These are phyloP conservation scores for Tipula lateralis DNA, from an alignment of 2,888 invertebrate species.

Conservation along the genomic window DNA sequence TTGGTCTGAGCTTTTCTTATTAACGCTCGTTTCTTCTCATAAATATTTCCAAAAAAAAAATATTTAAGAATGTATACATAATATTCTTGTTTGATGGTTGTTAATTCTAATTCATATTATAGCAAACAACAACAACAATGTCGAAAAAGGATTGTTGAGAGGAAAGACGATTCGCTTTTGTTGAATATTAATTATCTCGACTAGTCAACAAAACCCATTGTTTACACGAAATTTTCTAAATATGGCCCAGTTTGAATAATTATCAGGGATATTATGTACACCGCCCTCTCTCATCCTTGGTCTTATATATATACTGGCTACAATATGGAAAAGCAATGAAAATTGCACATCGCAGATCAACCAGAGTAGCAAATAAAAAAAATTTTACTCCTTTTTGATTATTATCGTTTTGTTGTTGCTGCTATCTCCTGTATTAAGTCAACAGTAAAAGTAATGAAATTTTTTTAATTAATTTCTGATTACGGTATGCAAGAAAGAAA, in stretches of 20 bases:
- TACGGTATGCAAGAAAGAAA: background rate
- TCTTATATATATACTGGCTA: background rate
- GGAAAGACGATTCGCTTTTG: background rate
- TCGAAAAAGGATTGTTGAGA: background rate
- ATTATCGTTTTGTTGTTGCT: background rate
- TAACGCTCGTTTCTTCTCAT: too few species aligned
- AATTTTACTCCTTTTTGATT: background rate
- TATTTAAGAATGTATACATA: background rate
- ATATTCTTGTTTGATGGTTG: background rate
- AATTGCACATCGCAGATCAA: background rate
- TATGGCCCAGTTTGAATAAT: background rate
- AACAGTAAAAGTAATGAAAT: background rate
- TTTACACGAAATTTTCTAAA: background rate
- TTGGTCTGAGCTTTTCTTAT: background rate
- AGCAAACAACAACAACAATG: background rate
- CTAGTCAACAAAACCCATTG: background rate
- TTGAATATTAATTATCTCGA: background rate
- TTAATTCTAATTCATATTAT: background rate
- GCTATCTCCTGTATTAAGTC: background rate
- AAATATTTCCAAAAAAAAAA: too few species aligned
- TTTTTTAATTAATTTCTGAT: slow-evolving; percentile 7
- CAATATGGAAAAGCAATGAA: background rate
- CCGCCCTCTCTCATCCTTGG: too few species aligned
- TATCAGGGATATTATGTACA: background rate
- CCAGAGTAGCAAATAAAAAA: background rate